Percentiles rank a stretch among this genome's conserved stretches.
These are phyloP conservation scores for Trissolcus brochymenae DNA, from an alignment of 2,888 invertebrate genomes.

Conservation along the genomic window DNA sequence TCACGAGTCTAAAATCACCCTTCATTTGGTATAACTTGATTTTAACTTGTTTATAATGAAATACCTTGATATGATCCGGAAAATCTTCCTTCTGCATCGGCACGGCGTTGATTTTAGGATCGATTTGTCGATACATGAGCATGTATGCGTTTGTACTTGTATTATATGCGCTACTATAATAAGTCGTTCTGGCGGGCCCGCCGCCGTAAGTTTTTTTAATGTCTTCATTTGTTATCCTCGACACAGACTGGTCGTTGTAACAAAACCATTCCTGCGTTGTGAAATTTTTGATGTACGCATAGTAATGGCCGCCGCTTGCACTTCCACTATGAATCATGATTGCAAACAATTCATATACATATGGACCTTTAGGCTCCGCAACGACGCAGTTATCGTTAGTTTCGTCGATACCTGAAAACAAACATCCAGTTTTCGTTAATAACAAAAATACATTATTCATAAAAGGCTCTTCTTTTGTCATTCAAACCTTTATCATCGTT, in stretches of 20 bases:
- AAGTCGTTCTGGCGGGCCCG: constrained; percentile 80
- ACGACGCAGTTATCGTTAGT: constrained; percentile 78
- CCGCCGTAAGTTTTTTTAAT: constrained; percentile 90
- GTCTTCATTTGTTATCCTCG: constrained; percentile 83
- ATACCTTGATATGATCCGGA: constrained; percentile 83
- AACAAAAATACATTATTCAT: neutral
- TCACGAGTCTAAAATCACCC: no score
- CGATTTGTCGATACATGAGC: constrained; percentile 91
- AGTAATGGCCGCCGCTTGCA: constrained; percentile 93
- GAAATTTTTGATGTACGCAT: constrained; percentile 91
- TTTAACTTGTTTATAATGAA: no score
- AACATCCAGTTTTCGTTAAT: neutral
- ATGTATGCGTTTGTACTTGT: constrained; percentile 93
- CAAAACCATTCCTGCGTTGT: constrained; percentile 87
- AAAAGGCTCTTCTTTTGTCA: neutral
- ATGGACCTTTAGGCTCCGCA: constrained; percentile 80
- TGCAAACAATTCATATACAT: constrained; percentile 90
- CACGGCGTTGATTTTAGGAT: constrained; percentile 80
- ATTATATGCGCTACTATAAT: constrained; percentile 85
- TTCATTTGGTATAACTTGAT: no score
- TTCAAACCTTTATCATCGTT: constrained; percentile 81
- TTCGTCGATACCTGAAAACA: constrained; percentile 79
- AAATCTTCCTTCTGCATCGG: constrained; percentile 83
- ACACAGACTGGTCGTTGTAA: constrained; percentile 91
- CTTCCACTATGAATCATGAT: constrained; percentile 95